A percentile compares a stretch with the other conserved stretches of the same genome.
Evolutionary conservation across 2,113 vertebrate species (phyloP).

Genomic region (Pterophyllum scalare): DNA sequence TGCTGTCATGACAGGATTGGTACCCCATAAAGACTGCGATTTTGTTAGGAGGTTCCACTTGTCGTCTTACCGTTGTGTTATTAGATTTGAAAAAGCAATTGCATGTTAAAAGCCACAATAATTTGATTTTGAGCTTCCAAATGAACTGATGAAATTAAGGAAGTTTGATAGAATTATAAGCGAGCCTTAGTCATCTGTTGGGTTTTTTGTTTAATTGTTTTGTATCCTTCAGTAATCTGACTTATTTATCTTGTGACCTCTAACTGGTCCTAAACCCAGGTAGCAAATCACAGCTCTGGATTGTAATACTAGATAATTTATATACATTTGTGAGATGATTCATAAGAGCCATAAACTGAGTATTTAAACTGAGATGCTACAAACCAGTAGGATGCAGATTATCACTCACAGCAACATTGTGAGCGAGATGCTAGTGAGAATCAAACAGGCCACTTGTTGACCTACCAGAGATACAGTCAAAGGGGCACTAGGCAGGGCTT

Average conservation of each 20-base stretch:
- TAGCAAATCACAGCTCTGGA: not conserved
- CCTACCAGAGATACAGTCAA: slow-evolving; percentile 52
- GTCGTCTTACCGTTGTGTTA: slow-evolving; percentile 55
- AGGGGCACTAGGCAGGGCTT: slow-evolving; percentile 48
- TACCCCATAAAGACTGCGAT: slow-evolving; percentile 21
- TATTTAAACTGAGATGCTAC: slow-evolving; percentile 21
- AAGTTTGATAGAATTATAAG: slow-evolving; percentile 49
- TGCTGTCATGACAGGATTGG: slow-evolving; percentile 41
- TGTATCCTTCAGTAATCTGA: not conserved
- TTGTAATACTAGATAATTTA: not conserved
- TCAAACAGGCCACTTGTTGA: slow-evolving; percentile 61
- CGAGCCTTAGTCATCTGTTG: not conserved
- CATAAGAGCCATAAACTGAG: slow-evolving; percentile 7
- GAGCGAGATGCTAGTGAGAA: not conserved
- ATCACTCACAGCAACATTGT: not conserved
- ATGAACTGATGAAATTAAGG: slow-evolving; percentile 51
- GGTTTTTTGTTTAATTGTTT: no score
- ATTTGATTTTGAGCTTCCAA: slow-evolving; percentile 55
- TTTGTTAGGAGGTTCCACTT: slow-evolving; percentile 45
- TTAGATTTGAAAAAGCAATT: slow-evolving; percentile 48
- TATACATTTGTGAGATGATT: not conserved
- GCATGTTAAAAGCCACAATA: slow-evolving; percentile 59
- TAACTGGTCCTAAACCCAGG: not conserved
- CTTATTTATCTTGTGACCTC: not conserved
- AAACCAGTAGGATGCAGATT: slow-evolving; percentile 20